Base-by-base conservation (phyloP, 2,113 vertebrate genomes). In the Antechinus flavipes region DNA sequence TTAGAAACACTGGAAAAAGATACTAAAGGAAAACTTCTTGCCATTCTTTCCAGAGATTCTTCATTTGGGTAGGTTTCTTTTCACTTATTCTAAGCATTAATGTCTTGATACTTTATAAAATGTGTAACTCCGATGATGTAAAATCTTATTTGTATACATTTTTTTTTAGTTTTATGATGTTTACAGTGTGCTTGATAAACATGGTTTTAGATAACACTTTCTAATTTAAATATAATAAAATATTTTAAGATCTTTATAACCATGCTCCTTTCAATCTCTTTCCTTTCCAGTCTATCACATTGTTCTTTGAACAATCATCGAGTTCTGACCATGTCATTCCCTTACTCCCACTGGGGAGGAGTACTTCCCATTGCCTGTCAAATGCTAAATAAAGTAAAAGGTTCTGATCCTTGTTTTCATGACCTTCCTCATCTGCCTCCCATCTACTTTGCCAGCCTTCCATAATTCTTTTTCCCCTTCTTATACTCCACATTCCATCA, bases 1-100 rank as follows among this genome's bases (percentile, higher is more conserved):
- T 97, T 99, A 96, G 99, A 99, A 97, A 98, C 99, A 19, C 97
- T 99, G 97, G 99, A 99, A 92, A 99, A 99, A 35, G 98, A 99
- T 92, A 53, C 98, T 61, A 98, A 98, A 92, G 99, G 98, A 55
- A 99, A 98, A 94, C 99, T 99, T 76, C 98, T 99, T 97, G 98
- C 98, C 94, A 99, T 99, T 97, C 99, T 99, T 97, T 98, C 98
- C 68, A 99, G 98, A 95, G 99, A 99, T 2, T 99, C 99, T 56
- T 98, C 99, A 93, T 98, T 99, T 89, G 99, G 99, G 99, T 99
- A 99, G 0, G 98, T 97, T 96, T 52, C 30, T 49, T 89, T 95
- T 93, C 89, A 93, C 96, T 12, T 95, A 3, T 96, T 97, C 96
- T 95, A 23, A 84, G 19, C n/a, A 42, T 42, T 84, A 26, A 76